Evolutionary conservation across 2,888 invertebrate species (phyloP), one percentile per base, ranked within the genome.

Genomic region (Platypus cylindrus): DNA sequence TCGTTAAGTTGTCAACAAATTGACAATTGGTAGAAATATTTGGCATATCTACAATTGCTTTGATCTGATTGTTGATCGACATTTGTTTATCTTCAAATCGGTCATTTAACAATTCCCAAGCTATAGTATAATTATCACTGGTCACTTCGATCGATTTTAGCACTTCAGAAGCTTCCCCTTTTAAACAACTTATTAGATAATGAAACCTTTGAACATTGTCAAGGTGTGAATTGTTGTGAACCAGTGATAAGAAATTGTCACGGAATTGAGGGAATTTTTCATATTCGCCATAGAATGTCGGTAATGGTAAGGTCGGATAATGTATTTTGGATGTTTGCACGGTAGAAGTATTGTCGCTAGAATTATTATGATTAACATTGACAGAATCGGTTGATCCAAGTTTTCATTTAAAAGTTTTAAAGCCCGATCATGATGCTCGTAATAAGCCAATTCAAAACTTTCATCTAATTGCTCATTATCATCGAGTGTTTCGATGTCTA

Each of bases 11-110:
- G n/a, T n/a, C n/a, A n/a, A n/a, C n/a, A n/a, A n/a, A n/a, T n/a
- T n/a, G n/a, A n/a, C n/a, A n/a, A n/a, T n/a, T n/a, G n/a, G n/a
- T n/a, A n/a, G n/a, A n/a, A n/a, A n/a, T n/a, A n/a, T n/a, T n/a
- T n/a, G 22, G 23, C 23, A 32, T 9, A 12, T 32, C 18, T 13
- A 32, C 17, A 13, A 32, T 11, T 13, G 23, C 13, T 9, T 22
- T 31, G 11, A 32, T 17, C 14, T 32, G 16, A 36, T 36, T 39
- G 22, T 45, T 38, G 9, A 46, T 40, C 15, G 41, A 44, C 3
- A 39, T n/a, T 1, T 36, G 30, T 33, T 44, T 41, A 14, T 47
- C 41, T 31, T 43, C 42, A 30, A 34, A 47, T 2, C 44, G 32
- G 16, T 37, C 31, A 30, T 32, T 33, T 18, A 44, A 36, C 18